Conservation (phyloP, 2,797 vertebrate species). For the Urocyon cinereoargenteus region DNA sequence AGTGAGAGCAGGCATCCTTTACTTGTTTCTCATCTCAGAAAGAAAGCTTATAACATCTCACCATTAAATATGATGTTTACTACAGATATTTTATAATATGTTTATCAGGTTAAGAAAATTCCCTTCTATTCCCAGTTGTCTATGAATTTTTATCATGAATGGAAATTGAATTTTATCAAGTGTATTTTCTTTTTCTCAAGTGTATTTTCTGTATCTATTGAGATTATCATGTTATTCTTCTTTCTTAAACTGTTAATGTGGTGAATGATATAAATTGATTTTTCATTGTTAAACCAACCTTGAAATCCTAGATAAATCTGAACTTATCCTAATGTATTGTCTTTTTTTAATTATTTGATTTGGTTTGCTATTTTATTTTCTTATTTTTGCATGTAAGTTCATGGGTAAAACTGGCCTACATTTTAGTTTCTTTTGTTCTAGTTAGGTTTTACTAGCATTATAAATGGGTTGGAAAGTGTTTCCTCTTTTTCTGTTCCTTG, state of each 20-base stretch:
- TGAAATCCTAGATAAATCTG: background rate
- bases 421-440: background rate
- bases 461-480: background rate
- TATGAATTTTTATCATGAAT: background rate
- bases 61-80: background rate
- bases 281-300: background rate
- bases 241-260: background rate
- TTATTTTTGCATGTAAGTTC: background rate
- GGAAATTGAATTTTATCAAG: background rate
- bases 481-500: background rate
- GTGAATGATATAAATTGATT: background rate
- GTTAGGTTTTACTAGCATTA: constrained; percentile 18
- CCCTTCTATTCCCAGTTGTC: background rate
- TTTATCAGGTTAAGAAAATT: background rate
- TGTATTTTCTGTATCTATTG: background rate
- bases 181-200: background rate
- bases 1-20: background rate
- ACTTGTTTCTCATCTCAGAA: background rate
- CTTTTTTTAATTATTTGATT: background rate
- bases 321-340: background rate
- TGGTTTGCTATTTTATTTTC: background rate
- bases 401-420: background rate
- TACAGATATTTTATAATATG: background rate
- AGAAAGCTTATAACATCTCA: background rate
- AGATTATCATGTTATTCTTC: background rate